phyloP scores from a whole-genome alignment of 2,113 vertebrate species.

The Psilopogon haemacephalus region DNA sequence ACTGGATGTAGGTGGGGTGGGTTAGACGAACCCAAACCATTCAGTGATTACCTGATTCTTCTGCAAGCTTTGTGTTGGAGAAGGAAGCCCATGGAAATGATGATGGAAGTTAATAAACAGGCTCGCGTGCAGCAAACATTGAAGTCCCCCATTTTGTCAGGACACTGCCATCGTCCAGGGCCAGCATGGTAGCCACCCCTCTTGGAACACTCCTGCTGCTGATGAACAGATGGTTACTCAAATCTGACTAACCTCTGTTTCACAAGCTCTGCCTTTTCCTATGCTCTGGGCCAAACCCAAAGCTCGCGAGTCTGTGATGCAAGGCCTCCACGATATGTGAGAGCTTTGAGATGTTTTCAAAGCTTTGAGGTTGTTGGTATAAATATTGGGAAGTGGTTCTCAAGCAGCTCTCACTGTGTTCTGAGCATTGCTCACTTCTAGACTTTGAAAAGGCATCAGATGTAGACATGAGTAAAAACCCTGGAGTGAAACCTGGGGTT shows the following conservation, averaged over 20 bases:
- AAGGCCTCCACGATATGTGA: neutral
- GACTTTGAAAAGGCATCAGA: neutral
- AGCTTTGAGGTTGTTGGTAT: neutral
- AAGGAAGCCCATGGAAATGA: neutral
- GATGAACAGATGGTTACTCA: constrained; percentile 45
- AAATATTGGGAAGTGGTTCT: neutral
- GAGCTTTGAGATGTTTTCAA: neutral
- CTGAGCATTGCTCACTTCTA: neutral
- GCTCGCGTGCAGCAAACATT: neutral
- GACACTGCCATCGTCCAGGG: neutral
- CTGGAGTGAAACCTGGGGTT: neutral
- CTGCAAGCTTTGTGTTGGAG: neutral
- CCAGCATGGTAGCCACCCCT: neutral
- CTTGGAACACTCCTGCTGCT: neutral
- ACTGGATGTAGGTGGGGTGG: neutral
- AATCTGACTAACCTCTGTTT: constrained; percentile 35
- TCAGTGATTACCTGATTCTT: neutral
- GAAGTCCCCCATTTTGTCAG: neutral
- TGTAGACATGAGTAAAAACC: neutral
- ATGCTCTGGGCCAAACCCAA: neutral
- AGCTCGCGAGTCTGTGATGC: neutral
- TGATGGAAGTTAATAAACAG: neutral
- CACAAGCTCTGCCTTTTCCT: constrained; percentile 27
- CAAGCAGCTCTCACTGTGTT: neutral
- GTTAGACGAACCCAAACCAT: neutral